Percentiles rank a stretch among this genome's conserved stretches.
Conservation (phyloP, 2,797 vertebrate genomes). For the Crocodylus rhombifer region DNA sequence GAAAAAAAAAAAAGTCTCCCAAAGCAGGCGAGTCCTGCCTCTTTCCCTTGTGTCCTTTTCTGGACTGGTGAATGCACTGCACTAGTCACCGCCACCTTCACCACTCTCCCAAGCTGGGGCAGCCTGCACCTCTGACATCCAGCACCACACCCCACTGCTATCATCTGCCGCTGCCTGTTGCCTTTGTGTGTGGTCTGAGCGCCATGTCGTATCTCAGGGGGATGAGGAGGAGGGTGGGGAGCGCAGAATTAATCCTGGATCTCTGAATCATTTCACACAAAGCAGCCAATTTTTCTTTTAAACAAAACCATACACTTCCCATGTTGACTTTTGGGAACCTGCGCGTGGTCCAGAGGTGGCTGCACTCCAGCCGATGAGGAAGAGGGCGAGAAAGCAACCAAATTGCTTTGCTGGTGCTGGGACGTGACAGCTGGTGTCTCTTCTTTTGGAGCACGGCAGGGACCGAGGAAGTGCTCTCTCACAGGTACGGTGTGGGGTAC, state of each 20-base stretch:
- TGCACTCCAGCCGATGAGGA: conserved; percentile 76
- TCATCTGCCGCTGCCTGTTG: background rate
- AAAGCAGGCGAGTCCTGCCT: background rate
- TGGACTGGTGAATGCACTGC: background rate
- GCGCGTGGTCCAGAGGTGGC: conserved; percentile 73
- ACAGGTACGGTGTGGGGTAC: conserved; percentile 34
- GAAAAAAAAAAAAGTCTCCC: background rate
- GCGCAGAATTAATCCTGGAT: conserved; percentile 8
- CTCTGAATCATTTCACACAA: conserved; percentile 48
- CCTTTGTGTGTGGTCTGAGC: background rate
- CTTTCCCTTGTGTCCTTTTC: background rate
- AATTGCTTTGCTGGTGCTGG: conserved; percentile 71
- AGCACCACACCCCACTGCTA: background rate
- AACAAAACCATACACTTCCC: conserved; percentile 41
- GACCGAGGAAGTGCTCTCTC: background rate
- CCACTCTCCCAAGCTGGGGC: background rate
- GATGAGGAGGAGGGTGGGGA: background rate
- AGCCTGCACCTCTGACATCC: background rate
- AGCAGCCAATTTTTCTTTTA: conserved; percentile 48
- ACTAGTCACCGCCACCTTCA: background rate
- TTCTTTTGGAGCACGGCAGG: conserved; percentile 50
- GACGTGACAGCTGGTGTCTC: conserved; percentile 63
- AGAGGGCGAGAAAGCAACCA: conserved; percentile 74
- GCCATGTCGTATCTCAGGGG: background rate
- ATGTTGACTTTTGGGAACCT: conserved; percentile 59